These are phyloP conservation scores for Petrosia ficiformis DNA, from an alignment of 37 sponge, comb jelly and placozoan species.

Conservation along the genomic window DNA sequence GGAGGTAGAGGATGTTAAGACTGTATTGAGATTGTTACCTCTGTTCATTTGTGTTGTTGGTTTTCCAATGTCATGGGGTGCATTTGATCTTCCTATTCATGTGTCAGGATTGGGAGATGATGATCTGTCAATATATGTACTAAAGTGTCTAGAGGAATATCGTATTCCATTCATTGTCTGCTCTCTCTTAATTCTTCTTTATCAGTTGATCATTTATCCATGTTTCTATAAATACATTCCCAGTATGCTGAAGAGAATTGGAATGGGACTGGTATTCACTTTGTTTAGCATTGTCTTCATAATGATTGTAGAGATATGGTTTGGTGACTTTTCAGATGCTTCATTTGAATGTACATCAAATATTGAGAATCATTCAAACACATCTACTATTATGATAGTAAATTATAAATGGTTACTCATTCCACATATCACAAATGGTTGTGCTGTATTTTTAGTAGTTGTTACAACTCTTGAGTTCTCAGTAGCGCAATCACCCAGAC, in stretches of 20 bases:
- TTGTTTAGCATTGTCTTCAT: background rate
- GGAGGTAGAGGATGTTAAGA: constrained; percentile 10
- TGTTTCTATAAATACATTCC: constrained; percentile 8
- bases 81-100: background rate
- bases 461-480: background rate
- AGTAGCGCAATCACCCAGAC: background rate
- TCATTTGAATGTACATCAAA: background rate
- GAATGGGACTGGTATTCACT: background rate
- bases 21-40: background rate
- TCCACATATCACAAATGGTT: background rate
- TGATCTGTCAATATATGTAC: background rate
- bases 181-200: background rate
- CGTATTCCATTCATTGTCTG: too few relatives aligned
- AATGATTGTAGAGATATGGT: too few relatives aligned
- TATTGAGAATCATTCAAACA: background rate
- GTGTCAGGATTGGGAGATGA: background rate
- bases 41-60: background rate
- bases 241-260: constrained; percentile 4
- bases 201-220: constrained; percentile 1
- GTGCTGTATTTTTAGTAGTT: background rate
- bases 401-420: background rate
- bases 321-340: background rate
- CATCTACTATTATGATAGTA: too few relatives aligned
- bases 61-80: background rate
- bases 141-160: background rate